Evolutionary conservation across 2,888 invertebrate genomes (phyloP).

Genomic region (Agrenia bidenticulata): DNA sequence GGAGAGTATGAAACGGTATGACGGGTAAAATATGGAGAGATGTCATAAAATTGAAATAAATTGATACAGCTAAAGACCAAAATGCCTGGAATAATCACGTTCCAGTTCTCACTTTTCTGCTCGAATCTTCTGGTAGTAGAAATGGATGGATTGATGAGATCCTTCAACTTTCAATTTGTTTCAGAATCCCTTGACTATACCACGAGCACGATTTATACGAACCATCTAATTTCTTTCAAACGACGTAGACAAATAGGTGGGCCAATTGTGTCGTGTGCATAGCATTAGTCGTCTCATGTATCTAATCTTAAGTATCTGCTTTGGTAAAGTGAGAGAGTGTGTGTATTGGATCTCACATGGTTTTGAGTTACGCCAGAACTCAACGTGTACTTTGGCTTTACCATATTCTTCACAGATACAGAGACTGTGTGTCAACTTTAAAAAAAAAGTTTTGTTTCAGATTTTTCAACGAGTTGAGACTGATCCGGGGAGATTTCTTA

Average conservation of each 20-base stretch:
- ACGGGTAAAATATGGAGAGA: conserved; percentile 20
- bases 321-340: too few relatives aligned
- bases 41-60: conserved; percentile 32
- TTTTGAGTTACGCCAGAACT: too few relatives aligned
- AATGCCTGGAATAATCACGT: conserved; percentile 37
- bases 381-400: too few relatives aligned
- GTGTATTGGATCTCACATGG: too few relatives aligned
- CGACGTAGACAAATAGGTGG: conserved; percentile 1
- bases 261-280: conserved; percentile 6
- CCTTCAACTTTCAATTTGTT: conserved; percentile 19
- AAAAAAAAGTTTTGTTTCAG: conserved; percentile 18
- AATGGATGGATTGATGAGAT: conserved; percentile 14
- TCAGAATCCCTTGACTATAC: background rate
- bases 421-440: background rate
- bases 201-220: conserved; percentile 12
- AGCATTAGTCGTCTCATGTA: background rate
- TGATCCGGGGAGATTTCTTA: conserved; percentile 27
- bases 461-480: conserved; percentile 18
- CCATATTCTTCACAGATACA: too few relatives aligned
- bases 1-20: background rate
- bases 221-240: conserved; percentile 14
- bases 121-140: background rate
- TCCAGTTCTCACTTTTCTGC: conserved; percentile 22
- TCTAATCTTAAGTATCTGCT: too few relatives aligned
- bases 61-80: conserved; percentile 29